Conservation (phyloP, 2,888 invertebrate genomes). For the Drosophila merina region DNA sequence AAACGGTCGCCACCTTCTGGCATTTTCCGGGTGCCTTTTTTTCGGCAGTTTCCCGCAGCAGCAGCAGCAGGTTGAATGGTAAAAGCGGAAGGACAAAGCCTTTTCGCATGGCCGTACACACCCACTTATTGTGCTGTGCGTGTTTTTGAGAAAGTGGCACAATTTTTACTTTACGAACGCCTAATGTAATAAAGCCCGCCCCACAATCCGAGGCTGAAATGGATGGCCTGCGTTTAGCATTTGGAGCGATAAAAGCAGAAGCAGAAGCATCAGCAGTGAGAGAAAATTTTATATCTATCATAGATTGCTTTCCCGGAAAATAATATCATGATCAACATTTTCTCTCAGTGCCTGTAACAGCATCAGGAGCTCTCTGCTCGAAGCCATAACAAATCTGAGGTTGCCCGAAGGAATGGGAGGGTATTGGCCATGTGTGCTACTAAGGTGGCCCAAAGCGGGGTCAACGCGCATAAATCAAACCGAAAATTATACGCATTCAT, state of each 20-base stretch:
- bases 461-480: conserved; percentile 81
- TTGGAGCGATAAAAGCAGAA: conserved; percentile 69
- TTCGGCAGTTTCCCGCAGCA: conserved; percentile 71
- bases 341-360: neutral
- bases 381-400: conserved; percentile 73
- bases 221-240: conserved; percentile 79
- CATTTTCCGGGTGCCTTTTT: conserved; percentile 51
- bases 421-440: conserved; percentile 52
- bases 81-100: conserved; percentile 10
- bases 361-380: conserved; percentile 18
- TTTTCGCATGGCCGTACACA: conserved; percentile 35
- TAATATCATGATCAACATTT: neutral
- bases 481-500: conserved; percentile 82
- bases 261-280: conserved; percentile 40
- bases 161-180: conserved; percentile 79
- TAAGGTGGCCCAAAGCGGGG: conserved; percentile 62
- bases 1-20: conserved; percentile 20
- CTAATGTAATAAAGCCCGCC: conserved; percentile 79
- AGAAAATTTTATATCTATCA: neutral
- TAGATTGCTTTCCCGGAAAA: neutral
- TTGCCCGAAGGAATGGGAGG: conserved; percentile 33
- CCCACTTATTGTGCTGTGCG: conserved; percentile 58
- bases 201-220: conserved; percentile 52
- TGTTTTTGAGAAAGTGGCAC: conserved; percentile 76
- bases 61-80: conserved; percentile 75